These are phyloP conservation scores for Cataglyphis livida DNA, from an alignment of 2,888 invertebrate species.

Conservation along the genomic window DNA sequence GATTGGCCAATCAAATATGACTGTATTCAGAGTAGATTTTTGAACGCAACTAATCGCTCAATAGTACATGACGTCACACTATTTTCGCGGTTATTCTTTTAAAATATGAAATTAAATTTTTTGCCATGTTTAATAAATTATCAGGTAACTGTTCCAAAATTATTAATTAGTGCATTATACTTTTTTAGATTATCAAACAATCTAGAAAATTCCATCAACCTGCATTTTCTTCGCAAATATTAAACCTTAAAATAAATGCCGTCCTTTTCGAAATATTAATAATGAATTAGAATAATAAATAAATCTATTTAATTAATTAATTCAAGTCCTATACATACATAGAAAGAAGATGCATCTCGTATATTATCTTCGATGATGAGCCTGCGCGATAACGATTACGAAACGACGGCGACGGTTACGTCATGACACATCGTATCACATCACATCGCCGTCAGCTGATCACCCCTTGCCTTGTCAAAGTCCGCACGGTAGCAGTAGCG, in stretches of 20 bases:
- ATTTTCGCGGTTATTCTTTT: not conserved
- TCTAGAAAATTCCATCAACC: not conserved
- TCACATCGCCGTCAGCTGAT: not conserved
- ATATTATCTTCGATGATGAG: not conserved
- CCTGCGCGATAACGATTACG: conserved; percentile 5
- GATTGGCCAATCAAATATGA: not conserved
- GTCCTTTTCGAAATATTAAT: not conserved
- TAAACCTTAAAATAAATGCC: not conserved
- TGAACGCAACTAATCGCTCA: not conserved
- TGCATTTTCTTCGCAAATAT: not conserved
- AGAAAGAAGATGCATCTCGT: too few species aligned
- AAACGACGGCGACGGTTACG: conserved; percentile 5
- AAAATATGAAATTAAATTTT: not conserved
- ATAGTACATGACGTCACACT: not conserved
- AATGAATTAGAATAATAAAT: not conserved
- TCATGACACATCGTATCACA: not conserved
- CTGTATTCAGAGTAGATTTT: not conserved
- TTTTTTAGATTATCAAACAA: not conserved
- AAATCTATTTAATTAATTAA: not conserved
- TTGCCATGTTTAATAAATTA: not conserved
- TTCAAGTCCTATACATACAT: too few species aligned
- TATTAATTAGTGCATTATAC: not conserved
- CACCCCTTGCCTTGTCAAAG: not conserved
- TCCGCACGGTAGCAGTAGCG: not conserved
- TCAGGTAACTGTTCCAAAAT: not conserved